phyloP scores from a whole-genome alignment of 2,888 invertebrate genomes.

The Aspidiotus rigidus region DNA sequence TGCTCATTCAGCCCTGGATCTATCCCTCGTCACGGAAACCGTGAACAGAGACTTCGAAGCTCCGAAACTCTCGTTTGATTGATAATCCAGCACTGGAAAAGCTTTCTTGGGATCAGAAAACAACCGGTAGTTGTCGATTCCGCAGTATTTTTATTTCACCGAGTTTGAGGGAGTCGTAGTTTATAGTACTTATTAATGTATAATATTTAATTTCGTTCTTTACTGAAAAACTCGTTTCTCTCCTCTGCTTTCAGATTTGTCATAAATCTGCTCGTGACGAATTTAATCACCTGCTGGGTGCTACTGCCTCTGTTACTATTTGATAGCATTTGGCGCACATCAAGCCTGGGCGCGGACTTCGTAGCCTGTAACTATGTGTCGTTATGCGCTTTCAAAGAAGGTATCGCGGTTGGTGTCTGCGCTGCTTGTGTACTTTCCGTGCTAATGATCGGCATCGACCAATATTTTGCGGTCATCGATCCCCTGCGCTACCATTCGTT shows the following conservation, averaged over 20 bases:
- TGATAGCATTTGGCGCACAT: constrained; percentile 36
- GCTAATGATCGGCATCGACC: constrained; percentile 55
- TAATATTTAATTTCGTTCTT: neutral
- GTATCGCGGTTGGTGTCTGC: constrained; percentile 52
- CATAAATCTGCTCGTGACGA: constrained; percentile 51
- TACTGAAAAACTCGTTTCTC: neutral
- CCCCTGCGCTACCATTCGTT: constrained; percentile 55
- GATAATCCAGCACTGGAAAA: too few relatives aligned
- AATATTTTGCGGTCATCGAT: constrained; percentile 57
- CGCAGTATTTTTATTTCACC: too few relatives aligned
- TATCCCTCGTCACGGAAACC: too few relatives aligned
- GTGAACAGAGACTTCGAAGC: too few relatives aligned
- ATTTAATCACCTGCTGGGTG: constrained; percentile 44
- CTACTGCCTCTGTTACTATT: constrained; percentile 44
- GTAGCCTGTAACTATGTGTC: constrained; percentile 13
- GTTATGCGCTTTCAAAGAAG: constrained; percentile 49
- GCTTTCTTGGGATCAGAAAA: too few relatives aligned
- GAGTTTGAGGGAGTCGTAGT: too few relatives aligned
- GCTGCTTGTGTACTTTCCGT: constrained; percentile 55
- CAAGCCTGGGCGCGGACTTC: constrained; percentile 7
- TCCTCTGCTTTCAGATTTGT: constrained; percentile 53
- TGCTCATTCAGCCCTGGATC: too few relatives aligned
- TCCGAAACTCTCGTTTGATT: too few relatives aligned
- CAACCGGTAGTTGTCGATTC: too few relatives aligned
- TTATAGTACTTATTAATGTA: too few relatives aligned